Conservation (phyloP, 2,113 vertebrate genomes). For the Pseudopipra pipra region DNA sequence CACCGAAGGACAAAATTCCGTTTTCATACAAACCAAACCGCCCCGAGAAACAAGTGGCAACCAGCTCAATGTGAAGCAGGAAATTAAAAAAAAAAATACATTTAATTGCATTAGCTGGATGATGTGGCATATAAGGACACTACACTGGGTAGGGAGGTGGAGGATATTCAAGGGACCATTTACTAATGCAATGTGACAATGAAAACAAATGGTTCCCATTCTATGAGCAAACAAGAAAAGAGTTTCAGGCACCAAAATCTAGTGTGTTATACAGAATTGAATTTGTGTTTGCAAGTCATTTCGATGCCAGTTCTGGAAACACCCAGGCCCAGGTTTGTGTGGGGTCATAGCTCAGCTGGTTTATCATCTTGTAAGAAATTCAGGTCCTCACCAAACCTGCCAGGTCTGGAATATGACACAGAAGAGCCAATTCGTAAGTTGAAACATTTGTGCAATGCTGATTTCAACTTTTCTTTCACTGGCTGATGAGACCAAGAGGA, state of each 20-base stretch:
- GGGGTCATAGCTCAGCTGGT: background rate
- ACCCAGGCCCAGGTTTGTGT: fast-evolving
- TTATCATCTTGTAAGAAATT: background rate
- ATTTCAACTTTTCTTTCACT: background rate
- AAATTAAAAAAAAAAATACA: background rate
- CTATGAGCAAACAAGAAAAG: background rate
- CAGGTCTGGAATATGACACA: background rate
- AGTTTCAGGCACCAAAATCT: background rate
- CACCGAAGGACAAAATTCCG: background rate
- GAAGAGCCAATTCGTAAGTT: background rate
- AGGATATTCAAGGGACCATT: background rate
- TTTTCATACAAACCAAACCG: background rate
- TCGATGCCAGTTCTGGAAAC: background rate
- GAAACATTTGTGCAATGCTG: background rate
- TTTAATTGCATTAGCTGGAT: background rate
- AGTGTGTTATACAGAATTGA: background rate
- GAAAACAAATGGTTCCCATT: background rate
- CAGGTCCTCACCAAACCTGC: background rate
- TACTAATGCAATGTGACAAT: background rate
- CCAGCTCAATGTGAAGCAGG: background rate
- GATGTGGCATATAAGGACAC: background rate
- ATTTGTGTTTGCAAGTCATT: background rate
- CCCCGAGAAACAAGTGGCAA: background rate
- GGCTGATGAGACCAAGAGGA: background rate
- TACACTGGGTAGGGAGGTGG: background rate